phyloP scores from a whole-genome alignment of 2,888 invertebrate species.

The Lasioglossum lativentre region DNA sequence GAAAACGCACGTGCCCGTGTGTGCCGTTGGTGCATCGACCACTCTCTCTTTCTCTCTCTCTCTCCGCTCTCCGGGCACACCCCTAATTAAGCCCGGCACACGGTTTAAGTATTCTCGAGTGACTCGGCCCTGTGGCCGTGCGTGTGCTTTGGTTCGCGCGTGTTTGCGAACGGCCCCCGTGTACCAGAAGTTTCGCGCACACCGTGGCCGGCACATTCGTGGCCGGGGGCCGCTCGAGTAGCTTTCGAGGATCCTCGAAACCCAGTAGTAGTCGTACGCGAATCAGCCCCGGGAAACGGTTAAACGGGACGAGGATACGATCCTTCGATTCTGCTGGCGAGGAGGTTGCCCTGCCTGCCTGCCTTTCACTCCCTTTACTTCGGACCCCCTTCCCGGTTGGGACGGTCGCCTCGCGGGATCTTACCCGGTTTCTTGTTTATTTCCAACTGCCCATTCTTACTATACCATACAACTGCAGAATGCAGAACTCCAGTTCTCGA shows the following conservation, averaged over 20 bases:
- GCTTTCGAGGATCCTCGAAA: conserved; percentile 68
- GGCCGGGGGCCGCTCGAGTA: conserved; percentile 67
- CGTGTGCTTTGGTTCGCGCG: conserved; percentile 41
- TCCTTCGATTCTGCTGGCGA: not conserved
- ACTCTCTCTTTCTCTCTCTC: conserved; percentile 19
- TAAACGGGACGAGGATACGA: conserved; percentile 43
- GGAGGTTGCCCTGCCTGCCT: not conserved
- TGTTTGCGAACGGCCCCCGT: conserved; percentile 50
- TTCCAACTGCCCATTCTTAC: not conserved
- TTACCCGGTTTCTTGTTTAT: not conserved
- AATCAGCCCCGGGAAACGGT: conserved; percentile 58
- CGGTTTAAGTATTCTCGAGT: conserved; percentile 67
- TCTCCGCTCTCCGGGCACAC: conserved; percentile 61
- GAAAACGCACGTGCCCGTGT: conserved; percentile 72
- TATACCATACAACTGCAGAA: not conserved
- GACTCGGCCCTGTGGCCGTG: conserved; percentile 35
- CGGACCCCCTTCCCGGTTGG: not conserved
- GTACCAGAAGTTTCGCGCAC: conserved; percentile 49
- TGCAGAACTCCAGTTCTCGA: not conserved
- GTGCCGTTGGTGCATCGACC: conserved; percentile 69
- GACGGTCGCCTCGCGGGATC: not conserved
- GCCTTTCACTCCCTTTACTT: conserved; percentile 10
- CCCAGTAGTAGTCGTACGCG: conserved; percentile 58
- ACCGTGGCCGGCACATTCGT: conserved; percentile 59
- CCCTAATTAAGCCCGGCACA: conserved; percentile 76